These are phyloP conservation scores for Dufourea novaeangliae DNA, from an alignment of 1,140 invertebrate species.

Conservation along the genomic window DNA sequence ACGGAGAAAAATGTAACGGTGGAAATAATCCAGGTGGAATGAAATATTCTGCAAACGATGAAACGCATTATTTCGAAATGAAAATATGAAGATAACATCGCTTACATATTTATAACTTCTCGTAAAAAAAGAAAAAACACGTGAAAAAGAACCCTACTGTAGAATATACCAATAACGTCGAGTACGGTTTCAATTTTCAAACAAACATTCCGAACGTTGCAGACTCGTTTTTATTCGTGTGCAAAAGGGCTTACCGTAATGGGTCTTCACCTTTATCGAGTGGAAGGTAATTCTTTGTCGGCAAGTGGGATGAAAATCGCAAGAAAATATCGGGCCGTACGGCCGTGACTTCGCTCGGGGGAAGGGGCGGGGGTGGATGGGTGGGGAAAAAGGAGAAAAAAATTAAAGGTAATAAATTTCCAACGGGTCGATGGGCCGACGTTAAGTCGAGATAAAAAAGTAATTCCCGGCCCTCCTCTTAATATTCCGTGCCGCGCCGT, in stretches of 20 bases:
- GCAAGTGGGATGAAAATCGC: constrained; percentile 7
- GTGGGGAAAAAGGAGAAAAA: background rate
- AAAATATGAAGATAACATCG: background rate
- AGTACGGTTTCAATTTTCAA: too few species aligned
- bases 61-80: background rate
- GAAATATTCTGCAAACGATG: background rate
- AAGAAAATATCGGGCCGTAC: constrained; percentile 29
- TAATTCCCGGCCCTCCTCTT: constrained; percentile 34
- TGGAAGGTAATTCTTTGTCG: constrained; percentile 24
- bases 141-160: too few species aligned
- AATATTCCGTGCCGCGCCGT: constrained; percentile 23
- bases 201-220: background rate
- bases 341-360: background rate
- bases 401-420: constrained; percentile 51
- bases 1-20: too few species aligned
- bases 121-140: too few species aligned
- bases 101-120: background rate
- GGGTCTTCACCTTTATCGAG: constrained; percentile 4
- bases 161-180: too few species aligned
- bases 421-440: constrained; percentile 31
- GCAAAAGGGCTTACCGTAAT: background rate
- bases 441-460: constrained; percentile 43
- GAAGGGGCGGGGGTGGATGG: too few species aligned
- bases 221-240: too few species aligned
- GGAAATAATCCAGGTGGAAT: background rate